A percentile compares a stretch with the other conserved stretches of the same genome.
Conservation (phyloP, 2,113 vertebrate species). For the Sinocyclocheilus rhinocerous region DNA sequence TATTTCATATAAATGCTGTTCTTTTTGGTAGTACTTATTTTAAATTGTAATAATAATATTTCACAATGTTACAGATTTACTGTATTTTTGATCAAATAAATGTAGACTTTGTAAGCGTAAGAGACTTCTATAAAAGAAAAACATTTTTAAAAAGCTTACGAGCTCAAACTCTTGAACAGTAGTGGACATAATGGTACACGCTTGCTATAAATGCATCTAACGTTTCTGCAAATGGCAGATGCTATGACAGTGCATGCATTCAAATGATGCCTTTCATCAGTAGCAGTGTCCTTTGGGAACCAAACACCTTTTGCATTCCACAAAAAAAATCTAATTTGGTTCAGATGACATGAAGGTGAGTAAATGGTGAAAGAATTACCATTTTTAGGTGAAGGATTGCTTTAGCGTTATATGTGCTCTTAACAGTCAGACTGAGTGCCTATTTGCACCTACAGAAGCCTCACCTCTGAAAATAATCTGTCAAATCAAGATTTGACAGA, state of each 20-base stretch:
- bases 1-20: too few species aligned
- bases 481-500: slow-evolving; percentile 16
- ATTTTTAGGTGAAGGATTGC: background rate
- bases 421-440: background rate
- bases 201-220: too few species aligned
- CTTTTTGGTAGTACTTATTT: too few species aligned
- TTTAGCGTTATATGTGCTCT: background rate
- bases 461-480: background rate
- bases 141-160: background rate
- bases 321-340: background rate
- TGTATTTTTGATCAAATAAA: background rate
- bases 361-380: background rate
- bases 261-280: background rate
- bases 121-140: background rate
- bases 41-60: background rate
- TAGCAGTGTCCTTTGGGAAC: too few species aligned
- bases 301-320: background rate
- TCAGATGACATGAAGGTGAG: background rate
- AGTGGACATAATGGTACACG: too few species aligned
- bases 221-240: background rate
- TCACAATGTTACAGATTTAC: background rate
- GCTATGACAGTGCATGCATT: background rate
- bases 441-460: background rate
- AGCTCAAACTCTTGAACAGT: too few species aligned
- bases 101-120: background rate